Conservation (phyloP, 2,888 invertebrate genomes). For the Drosophila sordidapex region DNA sequence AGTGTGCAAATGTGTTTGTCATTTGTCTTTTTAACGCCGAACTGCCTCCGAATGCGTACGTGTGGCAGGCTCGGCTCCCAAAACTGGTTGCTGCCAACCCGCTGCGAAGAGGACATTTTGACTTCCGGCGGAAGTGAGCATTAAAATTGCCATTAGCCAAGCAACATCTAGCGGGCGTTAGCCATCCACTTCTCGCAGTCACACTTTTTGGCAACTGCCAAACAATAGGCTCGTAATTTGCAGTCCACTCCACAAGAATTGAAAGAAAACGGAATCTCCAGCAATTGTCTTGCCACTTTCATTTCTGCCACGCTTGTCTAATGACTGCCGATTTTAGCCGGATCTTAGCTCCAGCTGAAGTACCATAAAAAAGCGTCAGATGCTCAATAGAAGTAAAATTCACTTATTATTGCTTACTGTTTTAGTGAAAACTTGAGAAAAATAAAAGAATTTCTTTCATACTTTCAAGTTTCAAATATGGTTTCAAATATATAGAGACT, state of each 20-base stretch:
- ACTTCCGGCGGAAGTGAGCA: slow-evolving; percentile 72
- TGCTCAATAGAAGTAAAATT: background rate
- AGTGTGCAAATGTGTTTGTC: slow-evolving; percentile 75
- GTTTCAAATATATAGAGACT: too few species aligned
- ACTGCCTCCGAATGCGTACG: slow-evolving; percentile 55
- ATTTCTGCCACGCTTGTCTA: slow-evolving; percentile 22
- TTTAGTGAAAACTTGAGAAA: background rate
- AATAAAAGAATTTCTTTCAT: background rate
- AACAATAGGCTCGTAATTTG: slow-evolving; percentile 62
- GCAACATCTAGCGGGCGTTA: slow-evolving; percentile 2
- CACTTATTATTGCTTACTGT: background rate
- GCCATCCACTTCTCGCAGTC: slow-evolving; percentile 30
- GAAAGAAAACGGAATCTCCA: background rate
- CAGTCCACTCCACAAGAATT: slow-evolving; percentile 16
- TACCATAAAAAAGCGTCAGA: background rate
- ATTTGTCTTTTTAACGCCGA: slow-evolving; percentile 74
- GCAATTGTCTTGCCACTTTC: slow-evolving; percentile 46
- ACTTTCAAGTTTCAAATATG: background rate
- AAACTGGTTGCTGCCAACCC: slow-evolving; percentile 49
- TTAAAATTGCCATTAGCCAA: slow-evolving; percentile 72
- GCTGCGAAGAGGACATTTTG: slow-evolving; percentile 60
- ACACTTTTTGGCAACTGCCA: slow-evolving; percentile 54
- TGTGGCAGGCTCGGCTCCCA: slow-evolving; percentile 32
- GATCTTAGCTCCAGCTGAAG: slow-evolving; percentile 3
- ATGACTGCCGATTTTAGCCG: slow-evolving; percentile 19